These are phyloP conservation scores for Arnoldichthys spilopterus DNA, from an alignment of 2,797 vertebrate genomes.

Conservation along the genomic window DNA sequence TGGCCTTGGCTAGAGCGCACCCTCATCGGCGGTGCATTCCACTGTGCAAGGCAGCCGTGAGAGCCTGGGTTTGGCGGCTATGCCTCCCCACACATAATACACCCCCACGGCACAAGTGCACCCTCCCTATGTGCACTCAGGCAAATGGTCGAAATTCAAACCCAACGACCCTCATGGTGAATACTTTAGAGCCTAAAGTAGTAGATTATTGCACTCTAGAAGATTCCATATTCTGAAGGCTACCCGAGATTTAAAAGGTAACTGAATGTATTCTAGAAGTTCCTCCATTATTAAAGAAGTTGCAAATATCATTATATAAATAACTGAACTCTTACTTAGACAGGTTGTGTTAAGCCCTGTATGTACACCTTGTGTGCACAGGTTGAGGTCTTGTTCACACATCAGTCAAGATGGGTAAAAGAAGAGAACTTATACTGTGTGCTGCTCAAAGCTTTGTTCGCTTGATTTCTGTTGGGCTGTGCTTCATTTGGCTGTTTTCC, in stretches of 20 bases:
- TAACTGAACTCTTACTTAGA: not conserved
- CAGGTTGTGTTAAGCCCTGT: too few species aligned
- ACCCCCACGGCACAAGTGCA: slow-evolving; percentile 63
- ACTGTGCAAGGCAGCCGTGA: slow-evolving; percentile 71
- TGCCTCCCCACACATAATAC: slow-evolving; percentile 55
- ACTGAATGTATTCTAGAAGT: slow-evolving; percentile 47
- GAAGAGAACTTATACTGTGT: too few species aligned
- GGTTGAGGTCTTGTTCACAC: too few species aligned
- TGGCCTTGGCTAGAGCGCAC: slow-evolving; percentile 64
- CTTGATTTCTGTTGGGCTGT: too few species aligned
- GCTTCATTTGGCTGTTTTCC: too few species aligned
- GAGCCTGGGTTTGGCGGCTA: slow-evolving; percentile 55
- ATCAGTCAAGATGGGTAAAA: too few species aligned
- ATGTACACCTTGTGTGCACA: too few species aligned
- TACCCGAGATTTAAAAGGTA: slow-evolving; percentile 51
- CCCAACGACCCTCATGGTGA: slow-evolving; percentile 61
- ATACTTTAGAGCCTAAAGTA: slow-evolving; percentile 58
- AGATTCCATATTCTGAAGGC: slow-evolving; percentile 61
- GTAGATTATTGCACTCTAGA: slow-evolving; percentile 47
- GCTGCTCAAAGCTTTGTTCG: too few species aligned
- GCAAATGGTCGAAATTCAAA: slow-evolving; percentile 71
- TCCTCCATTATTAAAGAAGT: not conserved
- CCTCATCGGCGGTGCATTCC: slow-evolving; percentile 78
- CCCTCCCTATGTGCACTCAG: slow-evolving; percentile 70
- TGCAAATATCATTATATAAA: slow-evolving; percentile 1